Evolutionary conservation across 2,888 invertebrate species (phyloP).

Genomic region (Xiphydria camelus): DNA sequence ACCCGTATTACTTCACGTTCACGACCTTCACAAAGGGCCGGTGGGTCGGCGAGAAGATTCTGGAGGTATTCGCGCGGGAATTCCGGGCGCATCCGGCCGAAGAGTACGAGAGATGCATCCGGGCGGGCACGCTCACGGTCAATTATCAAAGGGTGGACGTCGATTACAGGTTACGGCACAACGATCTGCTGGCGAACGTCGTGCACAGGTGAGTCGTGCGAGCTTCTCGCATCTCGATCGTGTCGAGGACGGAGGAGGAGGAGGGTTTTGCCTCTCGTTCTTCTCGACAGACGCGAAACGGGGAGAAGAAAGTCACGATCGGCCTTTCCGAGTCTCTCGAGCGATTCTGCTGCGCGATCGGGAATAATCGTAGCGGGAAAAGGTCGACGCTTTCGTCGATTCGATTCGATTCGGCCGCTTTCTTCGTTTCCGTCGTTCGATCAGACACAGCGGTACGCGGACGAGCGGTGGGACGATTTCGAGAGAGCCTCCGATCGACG

Average conservation of each 20-base stretch:
- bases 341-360: too few relatives aligned
- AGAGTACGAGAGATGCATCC: slow-evolving; percentile 89
- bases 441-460: too few relatives aligned
- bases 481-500: too few relatives aligned
- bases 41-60: slow-evolving; percentile 92
- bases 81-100: slow-evolving; percentile 93
- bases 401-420: too few relatives aligned
- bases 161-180: slow-evolving; percentile 90
- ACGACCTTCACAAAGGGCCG: slow-evolving; percentile 95
- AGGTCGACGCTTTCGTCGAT: not conserved
- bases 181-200: slow-evolving; percentile 89
- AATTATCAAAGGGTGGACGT: slow-evolving; percentile 90
- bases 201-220: slow-evolving; percentile 92
- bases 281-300: too few relatives aligned
- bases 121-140: slow-evolving; percentile 88
- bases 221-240: too few relatives aligned
- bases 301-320: too few relatives aligned
- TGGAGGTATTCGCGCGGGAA: slow-evolving; percentile 91
- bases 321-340: too few relatives aligned
- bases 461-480: too few relatives aligned
- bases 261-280: too few relatives aligned
- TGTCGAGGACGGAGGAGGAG: not conserved
- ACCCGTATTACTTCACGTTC: slow-evolving; percentile 96
- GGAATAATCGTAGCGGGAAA: too few relatives aligned
- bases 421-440: too few relatives aligned